Percentiles rank a stretch among this genome's conserved stretches.
Conservation (phyloP, 2,113 vertebrate genomes). For the Lophius piscatorius region DNA sequence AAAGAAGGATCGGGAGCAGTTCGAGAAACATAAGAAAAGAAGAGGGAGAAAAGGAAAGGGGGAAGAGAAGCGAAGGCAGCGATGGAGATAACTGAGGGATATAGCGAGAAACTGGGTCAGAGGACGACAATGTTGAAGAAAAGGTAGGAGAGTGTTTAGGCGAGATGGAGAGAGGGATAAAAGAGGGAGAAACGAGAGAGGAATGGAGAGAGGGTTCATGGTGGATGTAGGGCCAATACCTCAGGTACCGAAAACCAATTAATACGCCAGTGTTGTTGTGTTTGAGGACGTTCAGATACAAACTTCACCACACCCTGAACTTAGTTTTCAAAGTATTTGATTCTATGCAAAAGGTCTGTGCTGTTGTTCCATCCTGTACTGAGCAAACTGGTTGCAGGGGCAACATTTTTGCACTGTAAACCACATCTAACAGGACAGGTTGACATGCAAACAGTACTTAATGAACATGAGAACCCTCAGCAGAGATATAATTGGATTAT, state of each 20-base stretch:
- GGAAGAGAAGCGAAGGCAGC: constrained; percentile 24
- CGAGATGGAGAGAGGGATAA: constrained; percentile 35
- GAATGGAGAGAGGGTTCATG: too few relatives aligned
- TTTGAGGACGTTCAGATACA: too few relatives aligned
- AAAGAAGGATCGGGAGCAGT: constrained; percentile 16
- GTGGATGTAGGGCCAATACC: too few relatives aligned
- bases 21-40: constrained; percentile 12
- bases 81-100: constrained; percentile 43
- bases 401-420: not conserved
- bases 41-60: constrained; percentile 4
- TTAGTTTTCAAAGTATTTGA: not conserved
- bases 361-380: not conserved
- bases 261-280: too few relatives aligned
- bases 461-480: not conserved
- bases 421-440: not conserved
- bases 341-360: not conserved
- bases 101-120: constrained; percentile 72
- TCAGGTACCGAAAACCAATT: too few relatives aligned
- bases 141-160: constrained; percentile 38
- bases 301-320: too few relatives aligned
- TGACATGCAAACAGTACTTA: not conserved
- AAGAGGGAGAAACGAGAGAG: constrained; percentile 16
- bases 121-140: constrained; percentile 48
- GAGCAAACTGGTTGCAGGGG: constrained; percentile 1
- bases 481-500: constrained; percentile 4